phyloP scores from a whole-genome alignment of 1,140 invertebrate species.

The Pseudoatta argentina region DNA sequence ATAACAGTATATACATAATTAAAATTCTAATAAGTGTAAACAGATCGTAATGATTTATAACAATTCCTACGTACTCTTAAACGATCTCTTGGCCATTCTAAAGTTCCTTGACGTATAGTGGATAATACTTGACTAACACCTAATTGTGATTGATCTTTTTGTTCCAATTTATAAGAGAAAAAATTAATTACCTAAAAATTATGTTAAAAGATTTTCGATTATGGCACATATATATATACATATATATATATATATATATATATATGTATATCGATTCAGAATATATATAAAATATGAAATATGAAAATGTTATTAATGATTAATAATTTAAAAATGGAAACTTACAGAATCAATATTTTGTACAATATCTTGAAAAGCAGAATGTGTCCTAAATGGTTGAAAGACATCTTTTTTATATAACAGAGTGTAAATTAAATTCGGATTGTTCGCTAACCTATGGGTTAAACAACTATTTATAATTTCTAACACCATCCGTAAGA shows the following conservation, averaged over 20 bases:
- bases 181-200: slow-evolving; percentile 92
- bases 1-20: slow-evolving; percentile 6
- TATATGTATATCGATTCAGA: too few relatives aligned
- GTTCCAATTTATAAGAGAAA: slow-evolving; percentile 93
- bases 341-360: slow-evolving; percentile 98
- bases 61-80: slow-evolving; percentile 90
- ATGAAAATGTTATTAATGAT: neutral
- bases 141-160: slow-evolving; percentile 88
- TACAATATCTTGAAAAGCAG: slow-evolving; percentile 97
- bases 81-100: slow-evolving; percentile 96
- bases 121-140: slow-evolving; percentile 95
- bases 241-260: too few relatives aligned
- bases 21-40: slow-evolving; percentile 16
- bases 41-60: slow-evolving; percentile 10
- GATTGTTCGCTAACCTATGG: slow-evolving; percentile 95
- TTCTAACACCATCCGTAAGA: slow-evolving; percentile 97
- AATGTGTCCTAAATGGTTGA: slow-evolving; percentile 94
- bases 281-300: neutral
- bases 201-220: too few relatives aligned
- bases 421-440: slow-evolving; percentile 98
- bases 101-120: slow-evolving; percentile 94
- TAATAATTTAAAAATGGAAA: slow-evolving; percentile 68
- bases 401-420: slow-evolving; percentile 98
- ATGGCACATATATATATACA: too few relatives aligned
- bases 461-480: slow-evolving; percentile 97